Percentiles rank a stretch among this genome's conserved stretches.
These are phyloP conservation scores for Anodontia alba DNA, from an alignment of 2,888 invertebrate species.

Conservation along the genomic window DNA sequence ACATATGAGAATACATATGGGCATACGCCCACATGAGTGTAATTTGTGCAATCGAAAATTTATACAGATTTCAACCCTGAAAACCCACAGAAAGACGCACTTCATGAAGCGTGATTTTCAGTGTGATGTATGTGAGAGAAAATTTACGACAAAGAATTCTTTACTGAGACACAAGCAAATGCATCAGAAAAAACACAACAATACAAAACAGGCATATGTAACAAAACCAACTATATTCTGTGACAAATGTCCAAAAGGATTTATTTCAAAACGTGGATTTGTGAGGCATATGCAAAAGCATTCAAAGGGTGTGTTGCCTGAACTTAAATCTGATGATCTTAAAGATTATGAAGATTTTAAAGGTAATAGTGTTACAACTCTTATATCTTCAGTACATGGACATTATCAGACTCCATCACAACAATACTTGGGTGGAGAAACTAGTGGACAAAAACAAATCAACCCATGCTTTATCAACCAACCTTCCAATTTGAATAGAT, in stretches of 20 bases:
- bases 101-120: slow-evolving; percentile 10
- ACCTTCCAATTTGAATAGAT: no score
- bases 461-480: no score
- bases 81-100: background rate
- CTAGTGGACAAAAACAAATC: background rate
- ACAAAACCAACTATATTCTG: background rate
- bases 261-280: background rate
- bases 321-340: background rate
- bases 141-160: background rate
- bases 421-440: background rate
- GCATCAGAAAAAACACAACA: background rate
- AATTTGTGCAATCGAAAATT: background rate
- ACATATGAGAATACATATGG: background rate
- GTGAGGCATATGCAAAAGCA: background rate
- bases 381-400: slow-evolving; percentile 7
- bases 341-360: background rate
- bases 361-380: background rate
- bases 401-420: background rate
- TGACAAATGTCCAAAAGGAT: background rate
- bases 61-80: background rate
- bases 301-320: background rate
- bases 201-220: background rate
- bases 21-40: background rate
- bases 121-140: background rate
- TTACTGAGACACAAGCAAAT: background rate